phyloP scores from a whole-genome alignment of 2,888 invertebrate species.

The Cataglyphis albicans region DNA sequence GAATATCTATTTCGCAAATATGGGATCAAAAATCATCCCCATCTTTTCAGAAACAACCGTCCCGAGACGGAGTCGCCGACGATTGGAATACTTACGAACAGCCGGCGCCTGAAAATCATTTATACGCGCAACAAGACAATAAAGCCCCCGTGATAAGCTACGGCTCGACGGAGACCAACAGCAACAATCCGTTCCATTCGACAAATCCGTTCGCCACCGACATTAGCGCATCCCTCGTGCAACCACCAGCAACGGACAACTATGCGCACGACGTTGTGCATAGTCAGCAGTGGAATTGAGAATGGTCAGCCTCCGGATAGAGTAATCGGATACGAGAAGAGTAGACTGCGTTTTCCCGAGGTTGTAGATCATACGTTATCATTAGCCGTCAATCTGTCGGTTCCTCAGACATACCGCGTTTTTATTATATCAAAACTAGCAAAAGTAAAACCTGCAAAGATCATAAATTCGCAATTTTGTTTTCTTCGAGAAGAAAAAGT shows the following conservation, averaged over 20 bases:
- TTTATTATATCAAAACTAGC: background rate
- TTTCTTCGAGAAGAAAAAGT: background rate
- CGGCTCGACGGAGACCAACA: constrained; percentile 81
- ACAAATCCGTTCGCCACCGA: constrained; percentile 84
- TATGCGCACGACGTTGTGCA: constrained; percentile 87
- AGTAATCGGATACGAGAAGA: constrained; percentile 3
- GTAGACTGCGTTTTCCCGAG: constrained; percentile 21
- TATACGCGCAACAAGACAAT: constrained; percentile 72
- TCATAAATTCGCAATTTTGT: background rate
- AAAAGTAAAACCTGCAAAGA: background rate
- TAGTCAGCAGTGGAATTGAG: constrained; percentile 84
- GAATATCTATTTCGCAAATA: background rate
- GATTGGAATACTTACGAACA: constrained; percentile 80
- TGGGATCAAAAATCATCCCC: background rate
- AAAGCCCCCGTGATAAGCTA: constrained; percentile 79
- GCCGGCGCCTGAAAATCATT: constrained; percentile 52
- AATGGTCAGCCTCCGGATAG: constrained; percentile 31
- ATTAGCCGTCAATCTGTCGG: constrained; percentile 6
- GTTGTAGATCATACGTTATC: constrained; percentile 28
- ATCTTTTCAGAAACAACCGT: constrained; percentile 81
- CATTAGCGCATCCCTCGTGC: constrained; percentile 81
- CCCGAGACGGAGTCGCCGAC: constrained; percentile 75
- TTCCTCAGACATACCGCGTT: constrained; percentile 20
- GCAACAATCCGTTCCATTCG: constrained; percentile 81
- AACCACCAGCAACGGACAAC: constrained; percentile 86